These are phyloP conservation scores for Drosophila hydei DNA, from an alignment of 1,140 invertebrate species.

Conservation along the genomic window DNA sequence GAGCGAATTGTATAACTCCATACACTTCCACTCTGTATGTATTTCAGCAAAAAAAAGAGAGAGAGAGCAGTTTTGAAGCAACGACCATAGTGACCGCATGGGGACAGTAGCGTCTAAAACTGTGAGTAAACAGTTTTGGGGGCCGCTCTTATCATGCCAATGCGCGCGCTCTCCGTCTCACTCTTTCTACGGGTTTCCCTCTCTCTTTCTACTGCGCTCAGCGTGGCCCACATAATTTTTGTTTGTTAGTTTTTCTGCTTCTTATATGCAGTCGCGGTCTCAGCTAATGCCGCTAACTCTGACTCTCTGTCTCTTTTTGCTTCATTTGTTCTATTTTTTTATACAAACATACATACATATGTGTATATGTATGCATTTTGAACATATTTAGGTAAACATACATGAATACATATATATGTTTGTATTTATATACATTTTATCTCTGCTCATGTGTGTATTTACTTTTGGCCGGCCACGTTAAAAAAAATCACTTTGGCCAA, in stretches of 20 bases:
- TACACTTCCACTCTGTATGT: background rate
- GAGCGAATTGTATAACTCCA: slow-evolving; percentile 62
- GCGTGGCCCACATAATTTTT: slow-evolving; percentile 77
- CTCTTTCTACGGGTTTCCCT: slow-evolving; percentile 28
- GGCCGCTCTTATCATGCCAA: slow-evolving; percentile 39
- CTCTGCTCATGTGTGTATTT: slow-evolving; percentile 30
- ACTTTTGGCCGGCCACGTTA: slow-evolving; percentile 71
- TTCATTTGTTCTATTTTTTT: slow-evolving; percentile 70
- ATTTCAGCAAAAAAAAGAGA: background rate
- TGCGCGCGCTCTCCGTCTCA: slow-evolving; percentile 23
- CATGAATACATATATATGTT: slow-evolving; percentile 24
- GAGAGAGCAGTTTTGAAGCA: slow-evolving; percentile 22
- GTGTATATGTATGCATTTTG: slow-evolving; percentile 7
- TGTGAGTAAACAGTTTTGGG: slow-evolving; percentile 54
- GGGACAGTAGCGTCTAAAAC: slow-evolving; percentile 45
- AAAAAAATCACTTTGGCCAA: slow-evolving; percentile 56
- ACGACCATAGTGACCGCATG: slow-evolving; percentile 24
- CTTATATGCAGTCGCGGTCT: slow-evolving; percentile 38
- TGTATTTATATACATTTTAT: slow-evolving; percentile 11
- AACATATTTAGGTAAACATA: slow-evolving; percentile 1
- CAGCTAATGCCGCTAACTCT: slow-evolving; percentile 20
- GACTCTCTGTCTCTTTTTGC: slow-evolving; percentile 30
- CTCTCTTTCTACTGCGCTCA: slow-evolving; percentile 52
- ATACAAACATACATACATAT: background rate
- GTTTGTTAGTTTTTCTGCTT: slow-evolving; percentile 77